Conservation (phyloP, 2,113 vertebrate genomes). For the Promerops cafer region DNA sequence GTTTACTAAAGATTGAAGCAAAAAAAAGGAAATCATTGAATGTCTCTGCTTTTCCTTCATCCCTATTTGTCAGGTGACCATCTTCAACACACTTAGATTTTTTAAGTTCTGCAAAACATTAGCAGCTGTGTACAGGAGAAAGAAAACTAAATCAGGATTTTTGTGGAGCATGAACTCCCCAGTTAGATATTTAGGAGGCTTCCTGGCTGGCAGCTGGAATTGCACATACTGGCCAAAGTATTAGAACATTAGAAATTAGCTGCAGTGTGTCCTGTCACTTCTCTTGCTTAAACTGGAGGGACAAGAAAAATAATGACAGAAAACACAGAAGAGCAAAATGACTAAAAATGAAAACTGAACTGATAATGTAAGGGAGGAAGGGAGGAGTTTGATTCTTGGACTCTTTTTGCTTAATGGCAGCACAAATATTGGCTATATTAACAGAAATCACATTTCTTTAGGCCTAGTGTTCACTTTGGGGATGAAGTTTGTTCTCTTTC, state of each 20-base stretch:
- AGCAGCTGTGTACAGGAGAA: background rate
- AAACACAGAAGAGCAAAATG: background rate
- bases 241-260: background rate
- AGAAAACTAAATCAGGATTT: background rate
- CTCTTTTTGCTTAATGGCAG: background rate
- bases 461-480: background rate
- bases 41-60: background rate
- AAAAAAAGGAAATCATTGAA: background rate
- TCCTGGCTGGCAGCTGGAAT: background rate
- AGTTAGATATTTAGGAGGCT: background rate
- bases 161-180: background rate
- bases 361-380: background rate
- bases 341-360: background rate
- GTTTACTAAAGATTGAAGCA: background rate
- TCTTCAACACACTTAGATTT: background rate
- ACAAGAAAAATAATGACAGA: background rate
- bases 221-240: background rate
- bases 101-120: background rate
- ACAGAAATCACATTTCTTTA: background rate
- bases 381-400: background rate
- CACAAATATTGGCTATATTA: background rate
- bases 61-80: background rate
- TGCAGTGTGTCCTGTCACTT: background rate
- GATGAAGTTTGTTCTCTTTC: background rate
- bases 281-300: background rate